These are phyloP conservation scores for Adelges cooleyi DNA, from an alignment of 1,140 invertebrate species.

Conservation along the genomic window DNA sequence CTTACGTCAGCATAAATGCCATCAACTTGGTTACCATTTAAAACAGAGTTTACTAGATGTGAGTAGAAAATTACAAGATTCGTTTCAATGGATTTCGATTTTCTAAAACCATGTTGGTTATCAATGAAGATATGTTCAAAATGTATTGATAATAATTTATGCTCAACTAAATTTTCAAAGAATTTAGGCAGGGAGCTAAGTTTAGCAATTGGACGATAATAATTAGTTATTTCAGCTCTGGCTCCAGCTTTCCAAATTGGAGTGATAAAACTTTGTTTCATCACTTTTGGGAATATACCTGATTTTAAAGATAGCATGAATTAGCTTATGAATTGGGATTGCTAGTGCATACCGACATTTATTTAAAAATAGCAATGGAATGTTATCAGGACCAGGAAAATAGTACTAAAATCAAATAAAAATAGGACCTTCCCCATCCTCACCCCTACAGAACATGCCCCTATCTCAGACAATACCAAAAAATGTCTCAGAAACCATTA, in stretches of 20 bases:
- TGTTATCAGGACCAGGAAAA: neutral
- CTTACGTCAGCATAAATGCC: constrained; percentile 32
- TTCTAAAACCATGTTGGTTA: too few relatives aligned
- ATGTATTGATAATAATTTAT: constrained; percentile 18
- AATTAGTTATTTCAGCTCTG: too few relatives aligned
- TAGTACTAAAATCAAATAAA: too few relatives aligned
- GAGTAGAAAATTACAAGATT: neutral
- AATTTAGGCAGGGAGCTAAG: too few relatives aligned
- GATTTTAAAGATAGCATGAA: neutral
- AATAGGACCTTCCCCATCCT: too few relatives aligned
- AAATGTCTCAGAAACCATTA: too few relatives aligned
- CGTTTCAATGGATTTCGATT: too few relatives aligned
- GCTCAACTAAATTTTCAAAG: constrained; percentile 29
- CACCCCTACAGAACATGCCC: too few relatives aligned
- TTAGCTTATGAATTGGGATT: neutral
- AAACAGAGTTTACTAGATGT: neutral
- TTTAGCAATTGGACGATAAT: constrained; percentile 31
- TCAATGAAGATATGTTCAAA: constrained; percentile 20
- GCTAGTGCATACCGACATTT: neutral
- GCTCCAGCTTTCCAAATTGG: too few relatives aligned
- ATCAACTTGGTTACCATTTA: constrained; percentile 1
- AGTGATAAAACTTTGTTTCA: constrained; percentile 13
- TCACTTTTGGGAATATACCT: neutral
- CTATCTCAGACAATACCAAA: too few relatives aligned
- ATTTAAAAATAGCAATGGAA: neutral